phyloP scores from a whole-genome alignment of 1,140 invertebrate genomes.

The Venturia canescens region DNA sequence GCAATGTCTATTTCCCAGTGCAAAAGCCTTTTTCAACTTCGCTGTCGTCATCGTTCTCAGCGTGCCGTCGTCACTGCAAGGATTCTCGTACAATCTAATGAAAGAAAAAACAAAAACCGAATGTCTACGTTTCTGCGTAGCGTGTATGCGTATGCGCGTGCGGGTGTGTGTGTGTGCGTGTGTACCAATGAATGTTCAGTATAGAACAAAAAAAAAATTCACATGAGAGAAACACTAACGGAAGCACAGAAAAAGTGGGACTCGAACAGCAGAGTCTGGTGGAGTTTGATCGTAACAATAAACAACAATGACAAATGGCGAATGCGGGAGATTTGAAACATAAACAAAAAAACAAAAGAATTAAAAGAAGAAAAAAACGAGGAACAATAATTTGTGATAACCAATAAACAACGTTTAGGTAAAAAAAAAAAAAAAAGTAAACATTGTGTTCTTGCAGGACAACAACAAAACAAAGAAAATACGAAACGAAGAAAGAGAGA shows the following conservation, averaged over 20 bases:
- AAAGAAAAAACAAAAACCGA: slow-evolving; percentile 6
- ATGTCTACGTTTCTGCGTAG: not conserved
- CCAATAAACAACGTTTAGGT: slow-evolving; percentile 68
- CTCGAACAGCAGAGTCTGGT: not conserved
- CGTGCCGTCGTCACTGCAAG: slow-evolving; percentile 3
- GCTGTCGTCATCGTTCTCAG: slow-evolving; percentile 7
- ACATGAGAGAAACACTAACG: not conserved
- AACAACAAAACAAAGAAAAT: slow-evolving; percentile 45
- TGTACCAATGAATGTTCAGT: slow-evolving; percentile 13
- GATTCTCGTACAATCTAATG: slow-evolving; percentile 19
- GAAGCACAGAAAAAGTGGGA: not conserved
- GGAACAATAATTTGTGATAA: slow-evolving; percentile 77
- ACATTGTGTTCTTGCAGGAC: slow-evolving; percentile 73
- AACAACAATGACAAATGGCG: slow-evolving; percentile 13
- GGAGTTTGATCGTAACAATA: slow-evolving; percentile 33
- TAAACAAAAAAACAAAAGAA: not conserved
- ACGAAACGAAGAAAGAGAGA: not conserved
- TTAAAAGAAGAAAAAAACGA: slow-evolving; percentile 66
- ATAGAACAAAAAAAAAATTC: not conserved
- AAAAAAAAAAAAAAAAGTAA: slow-evolving; percentile 64
- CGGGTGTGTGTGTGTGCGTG: slow-evolving; percentile 2
- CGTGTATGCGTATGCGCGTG: slow-evolving; percentile 14
- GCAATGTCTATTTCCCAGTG: slow-evolving; percentile 25
- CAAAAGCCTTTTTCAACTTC: slow-evolving; percentile 13
- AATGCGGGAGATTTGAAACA: not conserved